These are phyloP conservation scores for Orthosia gracilis DNA, from an alignment of 2,888 invertebrate species.

Conservation along the genomic window DNA sequence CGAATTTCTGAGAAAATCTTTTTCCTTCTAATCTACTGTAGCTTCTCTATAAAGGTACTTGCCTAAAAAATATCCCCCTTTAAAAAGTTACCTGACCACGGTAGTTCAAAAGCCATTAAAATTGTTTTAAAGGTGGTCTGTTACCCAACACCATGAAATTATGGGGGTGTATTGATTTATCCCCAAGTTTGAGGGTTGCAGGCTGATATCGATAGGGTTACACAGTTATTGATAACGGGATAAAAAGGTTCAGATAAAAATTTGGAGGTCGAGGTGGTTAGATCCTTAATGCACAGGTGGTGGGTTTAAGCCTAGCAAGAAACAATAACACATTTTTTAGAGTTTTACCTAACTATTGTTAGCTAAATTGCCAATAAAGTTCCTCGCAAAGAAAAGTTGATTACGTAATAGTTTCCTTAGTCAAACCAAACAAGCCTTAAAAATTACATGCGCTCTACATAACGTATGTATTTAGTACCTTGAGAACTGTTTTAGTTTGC, in stretches of 20 bases:
- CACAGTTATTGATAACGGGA: no score
- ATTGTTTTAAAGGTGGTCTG: conserved; percentile 56
- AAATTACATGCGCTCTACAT: no score
- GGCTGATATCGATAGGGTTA: no score
- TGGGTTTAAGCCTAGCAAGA: not conserved
- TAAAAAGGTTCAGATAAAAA: no score
- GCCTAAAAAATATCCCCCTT: not conserved
- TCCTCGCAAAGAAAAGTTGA: no score
- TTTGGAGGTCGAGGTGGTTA: not conserved
- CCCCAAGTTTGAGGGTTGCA: not conserved
- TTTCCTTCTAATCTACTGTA: no score
- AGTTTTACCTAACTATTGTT: not conserved
- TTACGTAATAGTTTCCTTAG: no score
- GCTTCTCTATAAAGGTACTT: no score
- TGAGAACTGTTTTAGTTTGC: no score
- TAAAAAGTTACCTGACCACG: conserved; percentile 18
- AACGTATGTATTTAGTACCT: not conserved
- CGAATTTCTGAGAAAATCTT: no score
- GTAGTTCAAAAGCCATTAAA: conserved; percentile 54
- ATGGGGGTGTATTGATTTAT: conserved; percentile 53
- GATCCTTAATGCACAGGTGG: not conserved
- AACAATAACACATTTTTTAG: not conserved
- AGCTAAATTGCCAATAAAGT: no score
- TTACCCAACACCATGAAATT: conserved; percentile 45
- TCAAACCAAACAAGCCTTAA: no score